Evolutionary conservation across 2,113 vertebrate genomes (phyloP), one percentile per base, ranked within the genome.

Genomic region (Hippolais icterina): DNA sequence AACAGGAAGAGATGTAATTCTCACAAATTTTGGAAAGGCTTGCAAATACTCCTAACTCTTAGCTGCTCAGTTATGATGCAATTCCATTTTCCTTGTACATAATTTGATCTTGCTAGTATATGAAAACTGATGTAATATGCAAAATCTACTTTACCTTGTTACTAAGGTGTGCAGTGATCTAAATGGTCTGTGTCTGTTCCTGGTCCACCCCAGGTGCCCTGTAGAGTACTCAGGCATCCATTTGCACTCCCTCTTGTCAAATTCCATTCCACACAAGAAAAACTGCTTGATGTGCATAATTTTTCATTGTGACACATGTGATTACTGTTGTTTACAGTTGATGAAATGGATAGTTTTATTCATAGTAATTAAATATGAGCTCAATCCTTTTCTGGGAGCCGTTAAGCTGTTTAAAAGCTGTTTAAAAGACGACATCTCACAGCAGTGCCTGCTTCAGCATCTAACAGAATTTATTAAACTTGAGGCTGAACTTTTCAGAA

Each of bases 301-400:
- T 96, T 96, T 97, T 90, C 63, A 84, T 61, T 92, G 90, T 82
- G 75, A 72, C 87, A 78, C 28, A n/a, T 59, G 47, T 27, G 42
- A 79, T 72, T 81, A 70, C 42, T 92, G 88, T 95, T 95, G 93
- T 98, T 97, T 97, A 96, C 77, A 91, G 93, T 81, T 96, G 80
- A 93, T 79, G 65, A 97, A 96, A 96, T 93, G 68, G 70, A 92
- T 93, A 74, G 79, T 81, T 96, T 96, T 94, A 96, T 82, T 93
- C 86, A 96, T 60, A 87, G 88, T 94, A 96, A 96, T 97, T 97
- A 96, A 95, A 96, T 83, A 74, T 3, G 65, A 88, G 49, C 63
- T 95, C 92, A 91, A 18, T 94, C 83, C 60, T 95, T 97, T 95
- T 86, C 96, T 61, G 71, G 50, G 37, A 77, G 83, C 54, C 37